phyloP scores from a whole-genome alignment of 2,113 vertebrate species.

The Recurvirostra avosetta region DNA sequence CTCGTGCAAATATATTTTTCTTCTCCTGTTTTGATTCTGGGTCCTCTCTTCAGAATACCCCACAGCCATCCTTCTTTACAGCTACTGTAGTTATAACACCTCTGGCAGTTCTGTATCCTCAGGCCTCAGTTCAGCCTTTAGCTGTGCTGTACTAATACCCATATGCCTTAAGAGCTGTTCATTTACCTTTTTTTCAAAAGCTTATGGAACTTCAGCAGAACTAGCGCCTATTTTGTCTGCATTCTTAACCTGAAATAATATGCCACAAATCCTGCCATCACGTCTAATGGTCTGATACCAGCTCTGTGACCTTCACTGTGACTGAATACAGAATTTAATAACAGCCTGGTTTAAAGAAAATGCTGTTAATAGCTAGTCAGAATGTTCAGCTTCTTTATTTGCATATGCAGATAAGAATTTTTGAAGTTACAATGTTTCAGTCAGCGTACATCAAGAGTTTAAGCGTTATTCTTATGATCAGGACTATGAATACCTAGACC shows the following conservation, averaged over 20 bases:
- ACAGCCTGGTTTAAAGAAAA: background rate
- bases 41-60: background rate
- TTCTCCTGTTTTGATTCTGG: background rate
- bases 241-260: background rate
- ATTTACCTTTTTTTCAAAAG: background rate
- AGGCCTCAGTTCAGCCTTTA: background rate
- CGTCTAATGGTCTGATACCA: background rate
- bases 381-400: background rate
- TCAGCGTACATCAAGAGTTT: background rate
- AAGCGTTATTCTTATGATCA: background rate
- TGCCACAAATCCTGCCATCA: background rate
- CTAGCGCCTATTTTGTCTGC: background rate
- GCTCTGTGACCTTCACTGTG: background rate
- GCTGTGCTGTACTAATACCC: background rate
- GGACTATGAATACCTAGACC: background rate
- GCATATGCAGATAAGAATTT: background rate
- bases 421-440: background rate
- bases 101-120: background rate
- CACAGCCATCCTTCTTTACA: background rate
- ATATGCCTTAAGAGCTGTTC: background rate
- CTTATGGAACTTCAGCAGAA: background rate
- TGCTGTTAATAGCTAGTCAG: background rate
- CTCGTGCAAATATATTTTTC: background rate
- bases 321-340: background rate
- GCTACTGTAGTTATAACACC: background rate